phyloP scores from a whole-genome alignment of 2,113 vertebrate species.

The Turdus rufiventris region DNA sequence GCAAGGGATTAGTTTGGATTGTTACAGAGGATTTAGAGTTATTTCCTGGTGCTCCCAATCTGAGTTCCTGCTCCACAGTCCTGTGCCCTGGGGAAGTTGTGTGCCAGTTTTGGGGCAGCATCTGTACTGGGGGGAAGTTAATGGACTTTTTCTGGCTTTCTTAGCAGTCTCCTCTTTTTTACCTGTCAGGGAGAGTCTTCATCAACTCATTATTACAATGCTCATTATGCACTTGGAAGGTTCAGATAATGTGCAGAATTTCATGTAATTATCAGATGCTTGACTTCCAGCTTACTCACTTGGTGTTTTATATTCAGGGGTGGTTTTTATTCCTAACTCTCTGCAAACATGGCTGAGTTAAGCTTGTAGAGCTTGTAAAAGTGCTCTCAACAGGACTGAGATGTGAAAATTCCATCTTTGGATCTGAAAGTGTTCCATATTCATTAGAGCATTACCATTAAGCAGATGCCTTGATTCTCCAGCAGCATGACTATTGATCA shows the following conservation, averaged over 20 bases:
- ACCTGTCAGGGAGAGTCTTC: neutral
- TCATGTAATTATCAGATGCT: neutral
- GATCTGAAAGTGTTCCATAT: neutral
- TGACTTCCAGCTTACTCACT: neutral
- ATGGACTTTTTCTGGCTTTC: neutral
- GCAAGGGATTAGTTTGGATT: neutral
- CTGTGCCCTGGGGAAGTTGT: neutral
- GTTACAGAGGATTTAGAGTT: neutral
- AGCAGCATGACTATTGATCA: neutral
- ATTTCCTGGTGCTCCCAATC: neutral
- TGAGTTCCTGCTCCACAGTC: accelerated
- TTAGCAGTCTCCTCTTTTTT: neutral
- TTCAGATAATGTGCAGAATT: neutral
- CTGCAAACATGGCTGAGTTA: neutral
- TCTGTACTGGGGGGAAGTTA: neutral
- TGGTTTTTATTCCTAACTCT: neutral
- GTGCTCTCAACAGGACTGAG: neutral
- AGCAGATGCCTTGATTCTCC: neutral
- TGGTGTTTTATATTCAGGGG: neutral
- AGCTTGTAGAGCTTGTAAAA: neutral
- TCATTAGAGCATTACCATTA: neutral
- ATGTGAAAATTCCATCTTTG: neutral
- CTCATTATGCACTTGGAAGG: neutral
- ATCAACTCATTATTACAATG: accelerated
- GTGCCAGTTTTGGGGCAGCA: neutral